A percentile compares a stretch with the other conserved stretches of the same genome.
Evolutionary conservation across 2,113 vertebrate genomes (phyloP).

Genomic region (Crotalus helleri): DNA sequence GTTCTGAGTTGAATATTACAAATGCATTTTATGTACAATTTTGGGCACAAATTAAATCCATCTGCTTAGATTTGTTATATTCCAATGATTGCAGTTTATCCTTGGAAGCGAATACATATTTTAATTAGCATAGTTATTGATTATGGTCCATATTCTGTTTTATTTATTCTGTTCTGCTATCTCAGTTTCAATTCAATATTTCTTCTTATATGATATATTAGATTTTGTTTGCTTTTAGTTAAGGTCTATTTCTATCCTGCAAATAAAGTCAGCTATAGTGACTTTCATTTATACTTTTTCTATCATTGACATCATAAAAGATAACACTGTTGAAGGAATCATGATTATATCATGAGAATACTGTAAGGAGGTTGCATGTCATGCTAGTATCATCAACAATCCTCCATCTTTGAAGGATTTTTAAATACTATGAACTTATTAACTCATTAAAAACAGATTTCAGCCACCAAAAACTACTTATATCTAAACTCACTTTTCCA

Average conservation of each 20-base stretch:
- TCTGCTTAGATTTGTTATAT: not conserved
- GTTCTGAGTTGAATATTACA: not conserved
- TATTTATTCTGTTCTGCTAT: not conserved
- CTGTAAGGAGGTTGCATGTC: not conserved
- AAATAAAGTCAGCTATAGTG: not conserved
- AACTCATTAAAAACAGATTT: not conserved
- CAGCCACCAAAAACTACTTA: slow-evolving; percentile 34
- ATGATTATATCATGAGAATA: not conserved
- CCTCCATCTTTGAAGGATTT: not conserved
- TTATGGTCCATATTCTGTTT: not conserved
- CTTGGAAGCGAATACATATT: not conserved
- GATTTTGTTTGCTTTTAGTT: not conserved
- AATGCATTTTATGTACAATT: not conserved
- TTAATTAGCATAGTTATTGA: not conserved
- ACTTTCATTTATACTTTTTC: not conserved
- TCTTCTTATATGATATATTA: not conserved
- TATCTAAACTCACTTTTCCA: slow-evolving; percentile 54
- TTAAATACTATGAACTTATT: not conserved
- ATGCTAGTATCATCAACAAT: not conserved
- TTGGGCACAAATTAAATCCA: not conserved
- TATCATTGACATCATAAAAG: not conserved
- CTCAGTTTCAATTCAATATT: not conserved
- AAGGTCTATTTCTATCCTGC: not conserved
- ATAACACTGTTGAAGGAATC: not conserved
- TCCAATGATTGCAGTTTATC: not conserved